A percentile compares a stretch with the other conserved stretches of the same genome.
phyloP scores from a whole-genome alignment of 2,113 vertebrate species.

The Neolamprologus fasciatus region DNA sequence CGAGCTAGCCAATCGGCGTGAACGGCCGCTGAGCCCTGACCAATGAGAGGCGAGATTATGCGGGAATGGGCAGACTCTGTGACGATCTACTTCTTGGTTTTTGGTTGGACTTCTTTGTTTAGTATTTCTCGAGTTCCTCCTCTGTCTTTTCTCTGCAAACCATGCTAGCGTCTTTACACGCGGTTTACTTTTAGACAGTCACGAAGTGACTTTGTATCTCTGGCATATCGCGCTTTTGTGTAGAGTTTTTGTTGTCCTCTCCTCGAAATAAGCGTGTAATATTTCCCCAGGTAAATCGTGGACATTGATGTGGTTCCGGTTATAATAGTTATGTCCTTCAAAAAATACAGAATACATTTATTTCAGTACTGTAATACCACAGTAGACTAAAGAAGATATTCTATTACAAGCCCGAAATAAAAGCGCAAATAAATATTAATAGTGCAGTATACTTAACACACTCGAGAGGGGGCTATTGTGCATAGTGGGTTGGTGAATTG shows the following conservation, averaged over 20 bases:
- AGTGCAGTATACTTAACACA: not conserved
- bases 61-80: slow-evolving; percentile 8
- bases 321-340: not conserved
- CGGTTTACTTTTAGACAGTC: not conserved
- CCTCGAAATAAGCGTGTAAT: not conserved
- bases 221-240: not conserved
- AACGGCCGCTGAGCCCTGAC: not conserved
- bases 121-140: not conserved
- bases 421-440: not conserved
- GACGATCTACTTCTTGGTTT: slow-evolving; percentile 3
- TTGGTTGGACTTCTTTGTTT: slow-evolving; percentile 63
- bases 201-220: not conserved
- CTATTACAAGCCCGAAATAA: not conserved
- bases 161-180: not conserved
- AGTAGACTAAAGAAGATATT: not conserved
- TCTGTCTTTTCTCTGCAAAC: not conserved
- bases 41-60: slow-evolving; percentile 22
- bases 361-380: rapidly evolving
- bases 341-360: not conserved
- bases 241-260: not conserved
- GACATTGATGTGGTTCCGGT: not conserved
- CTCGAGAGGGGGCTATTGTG: not conserved
- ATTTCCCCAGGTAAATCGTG: not conserved
- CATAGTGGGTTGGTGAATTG: not conserved
- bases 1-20: slow-evolving; percentile 32